Conservation (phyloP, 2,888 invertebrate species). For the Noctuana brunneofusca region DNA sequence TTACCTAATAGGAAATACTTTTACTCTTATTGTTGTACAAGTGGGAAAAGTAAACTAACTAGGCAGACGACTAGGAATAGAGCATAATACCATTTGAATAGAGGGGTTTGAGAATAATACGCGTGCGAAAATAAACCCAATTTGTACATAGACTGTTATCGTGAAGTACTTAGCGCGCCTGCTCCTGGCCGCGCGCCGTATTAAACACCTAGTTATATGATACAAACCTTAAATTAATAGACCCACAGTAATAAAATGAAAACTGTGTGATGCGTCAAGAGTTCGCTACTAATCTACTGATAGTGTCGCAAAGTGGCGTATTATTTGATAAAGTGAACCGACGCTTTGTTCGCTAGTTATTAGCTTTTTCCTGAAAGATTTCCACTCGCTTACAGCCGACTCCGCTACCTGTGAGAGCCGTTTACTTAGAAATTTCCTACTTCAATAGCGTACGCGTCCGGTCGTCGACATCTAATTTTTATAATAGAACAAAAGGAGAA, state of each 20-base stretch:
- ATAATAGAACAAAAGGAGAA: constrained; percentile 65
- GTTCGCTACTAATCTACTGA: background rate
- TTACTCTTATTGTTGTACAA: too few relatives aligned
- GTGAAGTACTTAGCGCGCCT: constrained; percentile 21
- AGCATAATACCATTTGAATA: constrained; percentile 25
- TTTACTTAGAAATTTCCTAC: background rate
- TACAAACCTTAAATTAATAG: constrained; percentile 15
- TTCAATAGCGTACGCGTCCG: constrained; percentile 35
- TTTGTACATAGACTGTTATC: constrained; percentile 16
- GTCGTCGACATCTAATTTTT: constrained; percentile 58
- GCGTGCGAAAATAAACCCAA: constrained; percentile 27
- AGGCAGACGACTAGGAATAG: constrained; percentile 15
- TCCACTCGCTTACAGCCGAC: background rate
- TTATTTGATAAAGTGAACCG: constrained; percentile 7
- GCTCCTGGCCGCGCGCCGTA: constrained; percentile 1
- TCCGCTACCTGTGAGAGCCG: background rate
- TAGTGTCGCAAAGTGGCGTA: background rate
- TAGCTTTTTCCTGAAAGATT: constrained; percentile 1
- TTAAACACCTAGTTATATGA: background rate
- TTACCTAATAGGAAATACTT: too few relatives aligned
- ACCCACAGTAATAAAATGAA: constrained; percentile 2
- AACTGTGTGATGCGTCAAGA: constrained; percentile 6
- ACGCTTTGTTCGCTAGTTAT: background rate
- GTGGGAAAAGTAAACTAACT: constrained; percentile 16
- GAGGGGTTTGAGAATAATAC: constrained; percentile 23